These are phyloP conservation scores for Protosalanx chinensis DNA, from an alignment of 2,797 vertebrate genomes.

Conservation along the genomic window DNA sequence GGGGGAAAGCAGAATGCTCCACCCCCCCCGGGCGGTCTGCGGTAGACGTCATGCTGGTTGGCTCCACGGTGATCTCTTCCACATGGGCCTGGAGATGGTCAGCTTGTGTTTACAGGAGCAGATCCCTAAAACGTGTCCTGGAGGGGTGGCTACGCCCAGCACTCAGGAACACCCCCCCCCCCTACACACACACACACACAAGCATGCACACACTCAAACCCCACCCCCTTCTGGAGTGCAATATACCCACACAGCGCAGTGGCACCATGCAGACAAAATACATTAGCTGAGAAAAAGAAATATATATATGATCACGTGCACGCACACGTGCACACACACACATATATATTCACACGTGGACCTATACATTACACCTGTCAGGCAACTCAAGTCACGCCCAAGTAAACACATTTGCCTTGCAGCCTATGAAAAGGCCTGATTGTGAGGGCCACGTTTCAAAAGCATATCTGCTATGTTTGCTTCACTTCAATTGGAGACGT, in stretches of 20 bases:
- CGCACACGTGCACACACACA: constrained; percentile 35
- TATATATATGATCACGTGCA: not conserved
- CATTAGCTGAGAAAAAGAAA: constrained; percentile 53
- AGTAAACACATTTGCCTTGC: constrained; percentile 71
- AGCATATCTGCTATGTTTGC: constrained; percentile 55
- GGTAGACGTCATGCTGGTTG: constrained; percentile 57
- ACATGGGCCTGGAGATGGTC: constrained; percentile 65
- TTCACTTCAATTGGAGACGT: constrained; percentile 54
- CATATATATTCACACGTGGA: constrained; percentile 46
- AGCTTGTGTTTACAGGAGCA: constrained; percentile 64
- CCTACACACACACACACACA: no score
- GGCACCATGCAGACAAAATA: constrained; percentile 53
- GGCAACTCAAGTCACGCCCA: constrained; percentile 66
- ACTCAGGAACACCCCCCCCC: constrained; percentile 44
- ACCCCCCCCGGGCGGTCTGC: constrained; percentile 35
- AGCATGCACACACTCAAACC: no score
- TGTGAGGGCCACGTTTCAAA: constrained; percentile 58
- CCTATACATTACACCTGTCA: constrained; percentile 61
- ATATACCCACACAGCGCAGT: no score
- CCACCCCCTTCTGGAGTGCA: constrained; percentile 31
- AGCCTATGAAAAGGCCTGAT: constrained; percentile 64
- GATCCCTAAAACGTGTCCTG: constrained; percentile 62
- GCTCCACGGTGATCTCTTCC: constrained; percentile 66
- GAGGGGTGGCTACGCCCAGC: constrained; percentile 42
- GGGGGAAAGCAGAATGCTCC: constrained; percentile 27